Evolutionary conservation across 2,888 invertebrate species (phyloP), one percentile per base, ranked within the genome.

Genomic region (Aquatica leii): DNA sequence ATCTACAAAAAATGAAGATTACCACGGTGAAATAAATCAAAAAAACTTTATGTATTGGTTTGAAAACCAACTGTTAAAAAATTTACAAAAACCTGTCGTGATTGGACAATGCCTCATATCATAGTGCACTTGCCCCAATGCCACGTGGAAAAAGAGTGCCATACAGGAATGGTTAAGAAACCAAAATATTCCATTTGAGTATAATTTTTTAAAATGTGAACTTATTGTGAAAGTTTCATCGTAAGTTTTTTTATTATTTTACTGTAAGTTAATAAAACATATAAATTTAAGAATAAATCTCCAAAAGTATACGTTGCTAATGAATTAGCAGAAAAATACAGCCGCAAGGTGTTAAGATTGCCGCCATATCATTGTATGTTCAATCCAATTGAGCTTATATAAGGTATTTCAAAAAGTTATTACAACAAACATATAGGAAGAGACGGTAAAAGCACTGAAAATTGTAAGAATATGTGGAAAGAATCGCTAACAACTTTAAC

Each of bases 11-110:
- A 11, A 11, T 11, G 3, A 71, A 2, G 75, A 76, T 54, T 73
- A 73, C 17, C 73, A 76, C 48, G 72, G 71, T 17, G 69, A 73
- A 40, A 76, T 75, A 72, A 77, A 74, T 64, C 62, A 21, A 14
- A 59, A 63, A 5, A 73, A 71, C 61, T 76, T 71, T 49, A 66
- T 67, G 53, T 67, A 69, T 65, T 74, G 73, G 73, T 48, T 76
- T 5, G 50, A 66, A 20, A 67, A 60, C 8, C 65, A 73, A 49
- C 59, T 75, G 31, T 58, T 74, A 1, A 73, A 74, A 12, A 75
- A 75, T 46, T 40, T 76, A 21, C 68, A 68, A 31, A 60, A 67
- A 5, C 70, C 68, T 46, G 68, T 72, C 0, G 51, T 64, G 3
- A 15, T 64, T 6, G n/a, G 59, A 64, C 12, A 11, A 74, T 61